These are phyloP conservation scores for Microhierax caerulescens DNA, from an alignment of 2,797 vertebrate species.

Conservation along the genomic window DNA sequence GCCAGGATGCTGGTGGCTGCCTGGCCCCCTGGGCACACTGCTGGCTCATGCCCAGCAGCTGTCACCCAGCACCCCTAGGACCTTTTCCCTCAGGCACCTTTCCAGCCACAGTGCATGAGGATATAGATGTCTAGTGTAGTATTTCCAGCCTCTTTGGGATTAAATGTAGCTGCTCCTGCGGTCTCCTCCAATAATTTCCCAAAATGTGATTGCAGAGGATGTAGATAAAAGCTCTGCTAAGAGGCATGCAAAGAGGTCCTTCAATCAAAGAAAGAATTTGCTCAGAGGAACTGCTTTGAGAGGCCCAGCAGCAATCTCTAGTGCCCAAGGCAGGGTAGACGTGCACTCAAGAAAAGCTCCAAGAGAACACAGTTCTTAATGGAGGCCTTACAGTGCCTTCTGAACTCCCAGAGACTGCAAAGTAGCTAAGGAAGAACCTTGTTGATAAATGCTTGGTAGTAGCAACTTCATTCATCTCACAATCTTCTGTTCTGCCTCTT, in stretches of 20 bases:
- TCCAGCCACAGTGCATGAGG: background rate
- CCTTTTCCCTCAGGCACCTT: no score
- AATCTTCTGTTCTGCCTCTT: background rate
- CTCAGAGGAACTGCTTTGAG: background rate
- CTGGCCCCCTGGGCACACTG: background rate
- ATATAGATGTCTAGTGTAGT: background rate
- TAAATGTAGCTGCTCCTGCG: background rate
- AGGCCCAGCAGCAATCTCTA: background rate
- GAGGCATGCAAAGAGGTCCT: background rate
- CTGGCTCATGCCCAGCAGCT: no score
- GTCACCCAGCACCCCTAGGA: no score
- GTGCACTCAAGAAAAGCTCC: background rate
- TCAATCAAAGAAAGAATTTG: background rate
- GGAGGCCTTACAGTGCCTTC: background rate
- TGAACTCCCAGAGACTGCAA: rapidly evolving
- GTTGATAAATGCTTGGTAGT: background rate
- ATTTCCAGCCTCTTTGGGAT: background rate
- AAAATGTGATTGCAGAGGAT: background rate
- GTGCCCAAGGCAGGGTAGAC: background rate
- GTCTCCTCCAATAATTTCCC: background rate
- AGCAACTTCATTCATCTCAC: rapidly evolving
- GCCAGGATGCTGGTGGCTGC: background rate
- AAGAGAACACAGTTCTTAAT: background rate
- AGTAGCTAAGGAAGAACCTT: background rate
- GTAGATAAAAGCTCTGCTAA: background rate